Evolutionary conservation across 2,797 vertebrate genomes (phyloP).

Genomic region (Ataeniobius toweri): DNA sequence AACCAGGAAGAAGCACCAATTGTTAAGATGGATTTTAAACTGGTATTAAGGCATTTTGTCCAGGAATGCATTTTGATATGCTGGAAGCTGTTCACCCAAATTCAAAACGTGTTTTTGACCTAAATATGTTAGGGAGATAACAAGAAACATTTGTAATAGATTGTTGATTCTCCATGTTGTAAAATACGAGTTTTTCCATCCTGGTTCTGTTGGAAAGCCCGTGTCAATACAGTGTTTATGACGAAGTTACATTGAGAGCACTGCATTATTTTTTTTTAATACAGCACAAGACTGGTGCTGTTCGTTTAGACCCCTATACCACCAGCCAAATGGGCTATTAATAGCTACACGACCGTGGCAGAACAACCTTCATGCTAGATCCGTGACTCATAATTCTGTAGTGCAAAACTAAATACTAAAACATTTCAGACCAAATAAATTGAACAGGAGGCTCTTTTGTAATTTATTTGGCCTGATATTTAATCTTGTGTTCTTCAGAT

Average conservation of each 20-base stretch:
- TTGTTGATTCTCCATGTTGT: not conserved
- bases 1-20: not conserved
- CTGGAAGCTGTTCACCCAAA: not conserved
- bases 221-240: not conserved
- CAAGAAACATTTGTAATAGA: not conserved
- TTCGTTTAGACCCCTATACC: slow-evolving; percentile 45
- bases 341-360: slow-evolving; percentile 71
- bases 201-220: not conserved
- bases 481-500: not conserved
- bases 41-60: not conserved
- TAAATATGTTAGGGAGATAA: not conserved
- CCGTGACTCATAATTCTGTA: slow-evolving; percentile 60
- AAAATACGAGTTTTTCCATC: not conserved
- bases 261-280: slow-evolving; percentile 25
- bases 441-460: slow-evolving; percentile 1
- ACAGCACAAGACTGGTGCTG: slow-evolving; percentile 37
- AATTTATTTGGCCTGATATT: slow-evolving; percentile 1
- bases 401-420: slow-evolving; percentile 56
- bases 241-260: slow-evolving; percentile 6
- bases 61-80: not conserved
- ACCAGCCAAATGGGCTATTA: slow-evolving; percentile 64
- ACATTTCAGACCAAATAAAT: slow-evolving; percentile 20
- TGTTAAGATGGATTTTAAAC: not conserved
- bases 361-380: slow-evolving; percentile 67
- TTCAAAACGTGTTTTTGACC: not conserved